Evolutionary conservation across 2,113 vertebrate species (phyloP).

Genomic region (Mormoops blainvillei): DNA sequence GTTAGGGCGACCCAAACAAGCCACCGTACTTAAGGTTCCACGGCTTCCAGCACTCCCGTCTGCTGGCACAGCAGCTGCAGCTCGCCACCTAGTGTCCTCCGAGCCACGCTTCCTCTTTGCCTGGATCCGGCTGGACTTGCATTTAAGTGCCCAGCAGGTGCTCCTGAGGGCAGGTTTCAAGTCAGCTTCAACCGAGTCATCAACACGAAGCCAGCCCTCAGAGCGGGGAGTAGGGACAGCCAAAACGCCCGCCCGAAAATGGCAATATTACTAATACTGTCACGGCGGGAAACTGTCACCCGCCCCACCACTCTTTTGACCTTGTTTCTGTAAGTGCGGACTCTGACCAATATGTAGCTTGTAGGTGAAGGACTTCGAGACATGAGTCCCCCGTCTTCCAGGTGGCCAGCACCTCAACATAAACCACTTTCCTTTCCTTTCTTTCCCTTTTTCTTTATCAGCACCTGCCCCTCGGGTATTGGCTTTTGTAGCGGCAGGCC

Average conservation of each 20-base stretch:
- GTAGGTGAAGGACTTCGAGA: too few species aligned
- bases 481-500: too few species aligned
- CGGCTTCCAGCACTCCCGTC: rapidly evolving
- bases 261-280: neutral
- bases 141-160: neutral
- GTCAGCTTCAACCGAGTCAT: neutral
- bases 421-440: too few species aligned
- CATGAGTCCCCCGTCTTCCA: too few species aligned
- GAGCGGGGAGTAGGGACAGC: neutral
- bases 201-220: neutral
- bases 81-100: neutral
- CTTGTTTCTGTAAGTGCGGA: too few species aligned
- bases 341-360: too few species aligned
- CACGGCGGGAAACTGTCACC: too few species aligned
- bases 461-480: too few species aligned
- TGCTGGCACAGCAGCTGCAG: neutral
- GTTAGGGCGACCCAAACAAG: rapidly evolving
- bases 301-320: too few species aligned
- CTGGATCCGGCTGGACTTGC: neutral
- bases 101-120: neutral
- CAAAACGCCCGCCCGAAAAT: neutral
- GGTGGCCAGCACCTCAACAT: too few species aligned
- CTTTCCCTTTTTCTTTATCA: too few species aligned
- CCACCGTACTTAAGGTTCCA: rapidly evolving
- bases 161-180: neutral